Base-by-base conservation (phyloP, 2,888 invertebrate species). In the Lithodes maja region DNA sequence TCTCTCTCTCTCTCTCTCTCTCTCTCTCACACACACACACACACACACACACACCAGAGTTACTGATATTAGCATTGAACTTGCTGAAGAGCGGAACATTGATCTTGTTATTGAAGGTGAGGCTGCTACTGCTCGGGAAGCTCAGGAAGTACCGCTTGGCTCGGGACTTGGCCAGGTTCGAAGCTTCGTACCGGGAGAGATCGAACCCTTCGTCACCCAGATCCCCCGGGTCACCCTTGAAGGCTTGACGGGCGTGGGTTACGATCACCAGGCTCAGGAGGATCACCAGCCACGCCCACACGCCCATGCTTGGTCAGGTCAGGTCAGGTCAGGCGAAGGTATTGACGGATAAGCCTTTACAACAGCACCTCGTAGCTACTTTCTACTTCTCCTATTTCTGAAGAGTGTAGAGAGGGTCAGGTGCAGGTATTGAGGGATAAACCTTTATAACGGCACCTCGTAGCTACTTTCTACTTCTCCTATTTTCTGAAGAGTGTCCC, bases 31-130 rank as follows among this genome's bases (percentile, higher is more conserved):
- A 15, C 7, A 52, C 52, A 49, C 50, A 83, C 15, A 52, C 49
- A 69, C 52, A 54, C 69, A 71, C 71, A 15, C 52, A 71, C 17
- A 49, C 2, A 5, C 52, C 5, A 84, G 71, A 79, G 75, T 81
- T 52, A 91, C 90, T 74, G 55, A 91, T 84, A 78, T 91, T 85
- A 17, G 74, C 61, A 82, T 86, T 68, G 53, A 88, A 89, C 68
- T 91, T 83, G 33, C 55, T 86, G 84, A 91, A 91, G 84, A 91
- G 86, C 0, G 90, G 90, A 15, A 91, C 69, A 33, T 88, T 91
- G 12, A 91, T 80, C 78, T 86, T 86, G 52, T 88, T 88, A 71
- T 86, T 83, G 83, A 91, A 83, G 49, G 78, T 83, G 55, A 88
- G 69, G 15, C 86, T 91, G 49, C 86, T 84, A 3, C 83, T 83